Evolutionary conservation across 1,140 invertebrate species (phyloP), one percentile per base, ranked within the genome.

Genomic region (Phthorimaea operculella): DNA sequence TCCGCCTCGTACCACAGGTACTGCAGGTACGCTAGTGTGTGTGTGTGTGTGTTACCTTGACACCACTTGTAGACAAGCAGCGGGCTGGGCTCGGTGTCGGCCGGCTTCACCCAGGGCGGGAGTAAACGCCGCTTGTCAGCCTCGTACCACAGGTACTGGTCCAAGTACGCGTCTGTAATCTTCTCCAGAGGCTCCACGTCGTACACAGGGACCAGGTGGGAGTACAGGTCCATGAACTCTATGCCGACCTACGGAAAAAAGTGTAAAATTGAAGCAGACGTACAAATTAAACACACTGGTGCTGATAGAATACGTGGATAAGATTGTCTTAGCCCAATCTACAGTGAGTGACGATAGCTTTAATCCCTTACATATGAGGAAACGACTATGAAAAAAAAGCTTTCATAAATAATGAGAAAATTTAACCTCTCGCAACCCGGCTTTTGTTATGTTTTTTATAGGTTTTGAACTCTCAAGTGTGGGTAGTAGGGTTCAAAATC

Each of bases 161-260:
- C 98, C 21, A 99, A 86, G 84, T 99, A 99, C n/a, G 98, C 98
- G 81, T 99, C 98, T 0, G 98, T 99, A 18, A 99, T 99, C 86
- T 99, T 99, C 82, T 99, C 98, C 8, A 99, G 86, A 0, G 98
- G 98, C 73, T 99, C 98, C 14, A 99, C 97, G 75, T 99, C 98
- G 76, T 99, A 99, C 0, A 99, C 98, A 0, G 98, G 98, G 54
- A 99, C 97, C 49, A 99, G 79, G 83, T 99, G 98, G 63, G 96
- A 99, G 86, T 99, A 99, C 28, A 99, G 87, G 81, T 99, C 98
- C 98, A 99, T 99, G 80, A 99, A 99, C 83, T 99, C 98, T 69
- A 99, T 99, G 12, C 97, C 97, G 56, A 96, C 93, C 92, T 94
- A 70, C 36, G 39, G 14, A 21, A 28, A 51, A 51, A 33, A 57